phyloP scores from a whole-genome alignment of 2,797 vertebrate species.

The Ctenopoma multispine region DNA sequence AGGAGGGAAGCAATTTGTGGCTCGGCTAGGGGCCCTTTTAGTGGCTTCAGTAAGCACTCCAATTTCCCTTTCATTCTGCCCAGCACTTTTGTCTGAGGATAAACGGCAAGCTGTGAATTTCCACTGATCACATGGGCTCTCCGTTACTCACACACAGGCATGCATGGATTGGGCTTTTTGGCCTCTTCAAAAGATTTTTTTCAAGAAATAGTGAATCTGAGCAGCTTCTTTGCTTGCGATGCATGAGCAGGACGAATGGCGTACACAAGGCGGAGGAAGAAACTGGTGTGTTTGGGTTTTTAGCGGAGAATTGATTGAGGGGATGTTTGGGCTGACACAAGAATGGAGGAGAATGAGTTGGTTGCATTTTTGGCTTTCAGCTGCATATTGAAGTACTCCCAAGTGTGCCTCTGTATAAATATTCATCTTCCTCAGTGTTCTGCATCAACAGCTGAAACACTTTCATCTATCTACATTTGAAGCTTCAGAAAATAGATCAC shows the following conservation, averaged over 20 bases:
- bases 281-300: slow-evolving; percentile 51
- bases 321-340: slow-evolving; percentile 62
- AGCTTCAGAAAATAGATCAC: slow-evolving; percentile 61
- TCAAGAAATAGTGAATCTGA: slow-evolving; percentile 49
- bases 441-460: slow-evolving; percentile 72
- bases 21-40: slow-evolving; percentile 71
- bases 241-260: slow-evolving; percentile 35
- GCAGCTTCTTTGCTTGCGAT: slow-evolving; percentile 51
- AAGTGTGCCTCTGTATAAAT: slow-evolving; percentile 76
- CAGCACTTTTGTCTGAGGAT: slow-evolving; percentile 73
- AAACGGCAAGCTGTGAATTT: slow-evolving; percentile 71
- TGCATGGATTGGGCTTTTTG: slow-evolving; percentile 52
- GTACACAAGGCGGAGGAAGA: slow-evolving; percentile 31
- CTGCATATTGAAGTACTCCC: slow-evolving; percentile 65
- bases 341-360: slow-evolving; percentile 50
- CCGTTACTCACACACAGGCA: slow-evolving; percentile 49
- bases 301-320: slow-evolving; percentile 47
- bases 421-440: slow-evolving; percentile 76
- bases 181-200: slow-evolving; percentile 52
- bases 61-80: slow-evolving; percentile 72
- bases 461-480: slow-evolving; percentile 73
- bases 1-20: slow-evolving; percentile 76
- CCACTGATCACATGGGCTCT: slow-evolving; percentile 62
- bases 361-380: slow-evolving; percentile 63
- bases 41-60: slow-evolving; percentile 66